Percentiles rank a stretch among this genome's conserved stretches.
These are phyloP conservation scores for Lepilemur septentrionalis DNA, from an alignment of 2,797 vertebrate species.

Conservation along the genomic window DNA sequence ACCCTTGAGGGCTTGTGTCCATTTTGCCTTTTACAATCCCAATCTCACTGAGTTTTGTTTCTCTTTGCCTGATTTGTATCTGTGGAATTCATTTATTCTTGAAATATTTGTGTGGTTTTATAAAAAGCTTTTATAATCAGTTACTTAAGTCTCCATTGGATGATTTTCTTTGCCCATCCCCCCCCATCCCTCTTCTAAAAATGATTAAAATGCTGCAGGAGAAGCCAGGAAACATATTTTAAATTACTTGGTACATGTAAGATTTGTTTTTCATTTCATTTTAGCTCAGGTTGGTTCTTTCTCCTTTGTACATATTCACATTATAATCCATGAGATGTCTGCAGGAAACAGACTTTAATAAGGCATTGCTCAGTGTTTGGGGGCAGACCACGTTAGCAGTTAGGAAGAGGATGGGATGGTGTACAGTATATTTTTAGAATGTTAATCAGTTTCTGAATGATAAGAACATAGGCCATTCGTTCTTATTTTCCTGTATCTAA, in stretches of 20 bases:
- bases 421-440: background rate
- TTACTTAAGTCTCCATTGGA: conserved; percentile 47
- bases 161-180: conserved; percentile 2
- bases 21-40: background rate
- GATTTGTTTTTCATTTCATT: background rate
- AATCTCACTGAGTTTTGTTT: conserved; percentile 14
- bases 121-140: conserved; percentile 60
- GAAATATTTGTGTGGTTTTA: conserved; percentile 62
- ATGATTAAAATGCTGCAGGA: background rate
- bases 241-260: background rate
- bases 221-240: conserved; percentile 34
- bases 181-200: background rate
- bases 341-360: background rate
- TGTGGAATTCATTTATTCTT: conserved; percentile 55
- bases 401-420: background rate
- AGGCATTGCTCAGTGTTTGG: background rate
- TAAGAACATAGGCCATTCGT: background rate
- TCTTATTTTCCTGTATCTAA: background rate
- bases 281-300: background rate
- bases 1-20: background rate
- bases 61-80: conserved; percentile 39
- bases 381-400: background rate
- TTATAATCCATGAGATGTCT: background rate
- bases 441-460: background rate
- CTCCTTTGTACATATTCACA: background rate